phyloP scores from a whole-genome alignment of 2,797 vertebrate genomes.

The Melopsittacus undulatus region DNA sequence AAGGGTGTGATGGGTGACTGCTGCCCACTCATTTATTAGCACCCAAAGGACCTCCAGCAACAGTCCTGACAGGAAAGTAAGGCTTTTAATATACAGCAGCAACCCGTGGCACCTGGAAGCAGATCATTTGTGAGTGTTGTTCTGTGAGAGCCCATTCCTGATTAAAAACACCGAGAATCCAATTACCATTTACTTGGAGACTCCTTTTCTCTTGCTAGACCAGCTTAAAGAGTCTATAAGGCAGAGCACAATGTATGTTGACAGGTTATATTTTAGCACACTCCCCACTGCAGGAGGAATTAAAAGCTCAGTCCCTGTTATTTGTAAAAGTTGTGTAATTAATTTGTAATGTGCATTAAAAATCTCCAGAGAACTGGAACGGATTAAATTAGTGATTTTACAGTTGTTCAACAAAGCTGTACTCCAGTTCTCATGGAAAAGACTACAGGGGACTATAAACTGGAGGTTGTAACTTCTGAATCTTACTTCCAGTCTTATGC shows the following conservation, averaged over 20 bases:
- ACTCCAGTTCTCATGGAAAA: not conserved
- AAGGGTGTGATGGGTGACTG: not conserved
- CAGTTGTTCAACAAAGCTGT: not conserved
- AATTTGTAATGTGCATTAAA: not conserved
- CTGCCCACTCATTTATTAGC: not conserved
- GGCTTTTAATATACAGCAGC: not conserved
- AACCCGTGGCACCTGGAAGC: not conserved
- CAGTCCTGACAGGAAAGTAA: not conserved
- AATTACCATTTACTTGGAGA: not conserved
- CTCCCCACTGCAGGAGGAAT: not conserved
- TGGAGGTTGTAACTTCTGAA: not conserved
- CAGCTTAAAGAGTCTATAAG: not conserved
- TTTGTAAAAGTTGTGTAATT: conserved; percentile 16
- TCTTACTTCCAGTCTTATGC: not conserved
- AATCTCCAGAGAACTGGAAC: not conserved
- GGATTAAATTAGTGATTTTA: not conserved
- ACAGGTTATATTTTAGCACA: not conserved
- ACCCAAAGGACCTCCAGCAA: not conserved
- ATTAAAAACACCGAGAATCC: not conserved
- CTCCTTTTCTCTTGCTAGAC: not conserved
- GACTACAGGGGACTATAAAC: not conserved
- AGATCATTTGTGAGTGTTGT: not conserved
- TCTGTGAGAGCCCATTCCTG: accelerated
- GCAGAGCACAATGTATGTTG: accelerated
- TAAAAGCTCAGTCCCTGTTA: not conserved